These are phyloP conservation scores for Bothrops jararaca DNA, from an alignment of 2,113 vertebrate genomes.

Conservation along the genomic window DNA sequence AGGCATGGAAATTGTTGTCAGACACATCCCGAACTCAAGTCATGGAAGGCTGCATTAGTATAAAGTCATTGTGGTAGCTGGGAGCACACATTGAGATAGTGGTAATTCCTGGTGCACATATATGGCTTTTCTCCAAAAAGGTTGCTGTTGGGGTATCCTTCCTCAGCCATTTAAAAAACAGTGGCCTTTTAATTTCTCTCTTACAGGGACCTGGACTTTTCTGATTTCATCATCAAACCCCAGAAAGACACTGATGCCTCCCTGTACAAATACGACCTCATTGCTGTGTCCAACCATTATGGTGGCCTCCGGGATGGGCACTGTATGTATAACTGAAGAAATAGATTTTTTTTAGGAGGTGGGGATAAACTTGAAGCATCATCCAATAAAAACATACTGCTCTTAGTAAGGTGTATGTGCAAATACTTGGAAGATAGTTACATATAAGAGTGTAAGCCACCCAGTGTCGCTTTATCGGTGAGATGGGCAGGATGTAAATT, in stretches of 20 bases:
- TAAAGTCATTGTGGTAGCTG: neutral
- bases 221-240: conserved; percentile 75
- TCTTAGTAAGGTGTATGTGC: neutral
- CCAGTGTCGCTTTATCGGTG: neutral
- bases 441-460: neutral
- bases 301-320: conserved; percentile 86
- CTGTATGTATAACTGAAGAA: conserved; percentile 67
- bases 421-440: neutral
- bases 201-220: conserved; percentile 81
- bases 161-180: neutral
- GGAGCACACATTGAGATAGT: neutral
- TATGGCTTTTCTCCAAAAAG: neutral
- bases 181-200: neutral
- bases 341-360: neutral
- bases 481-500: neutral
- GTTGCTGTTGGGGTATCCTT: neutral
- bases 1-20: neutral
- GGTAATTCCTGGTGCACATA: neutral
- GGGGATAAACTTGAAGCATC: neutral
- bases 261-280: conserved; percentile 83
- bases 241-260: conserved; percentile 64
- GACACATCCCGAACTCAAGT: neutral
- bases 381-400: neutral
- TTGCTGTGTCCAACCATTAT: conserved; percentile 87
- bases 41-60: neutral